Evolutionary conservation across 2,113 vertebrate species (phyloP), one percentile per base, ranked within the genome.

Genomic region (Nyctereutes procyonoides): DNA sequence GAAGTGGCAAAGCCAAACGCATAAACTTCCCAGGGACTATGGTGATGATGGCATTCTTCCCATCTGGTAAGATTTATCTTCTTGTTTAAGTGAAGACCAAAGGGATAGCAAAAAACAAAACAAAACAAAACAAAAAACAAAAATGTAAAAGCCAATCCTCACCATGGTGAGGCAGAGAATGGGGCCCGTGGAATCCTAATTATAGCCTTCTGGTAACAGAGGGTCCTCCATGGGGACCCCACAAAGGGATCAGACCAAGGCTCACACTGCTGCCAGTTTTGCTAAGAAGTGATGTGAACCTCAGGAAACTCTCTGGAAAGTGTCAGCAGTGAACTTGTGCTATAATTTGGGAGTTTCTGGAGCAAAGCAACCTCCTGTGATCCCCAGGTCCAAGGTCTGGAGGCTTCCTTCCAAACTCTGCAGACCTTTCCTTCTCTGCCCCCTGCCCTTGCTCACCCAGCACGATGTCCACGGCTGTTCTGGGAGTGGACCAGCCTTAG

Each of bases 71-170:
- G 19, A 32, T 74, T 67, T 92, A 65, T 89, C 43, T 19, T 55
- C 62, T 85, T 55, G 67, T 84, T 96, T 89, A 71, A 85, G 62
- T 55, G 76, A 85, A 92, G 63, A 58, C 55, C 56, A 83, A 88
- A 94, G 28, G 53, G 5, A n/a, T 65, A 69, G 56, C 32, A 55
- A 53, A 63, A 20, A 43, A 43, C 43, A 43, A 7, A 43, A 43
- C 43, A 43, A 43, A 43, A 93, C 43, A 43, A 43, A 43, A 43
- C 43, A 43, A 43, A 43, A 93, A 7, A 53, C n/a, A 82, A 77
- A 87, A 81, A 55, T 62, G n/a, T 56, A 71, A 83, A 85, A 38
- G 60, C 30, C 51, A 63, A 63, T 8, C 10, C 43, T 82, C 58
- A 43, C 56, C 38, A 32, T 30, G 76, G 30, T 55, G 56, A 94